Evolutionary conservation across 1,140 invertebrate species (phyloP), one percentile per base, ranked within the genome.

Genomic region (Limonius californicus): DNA sequence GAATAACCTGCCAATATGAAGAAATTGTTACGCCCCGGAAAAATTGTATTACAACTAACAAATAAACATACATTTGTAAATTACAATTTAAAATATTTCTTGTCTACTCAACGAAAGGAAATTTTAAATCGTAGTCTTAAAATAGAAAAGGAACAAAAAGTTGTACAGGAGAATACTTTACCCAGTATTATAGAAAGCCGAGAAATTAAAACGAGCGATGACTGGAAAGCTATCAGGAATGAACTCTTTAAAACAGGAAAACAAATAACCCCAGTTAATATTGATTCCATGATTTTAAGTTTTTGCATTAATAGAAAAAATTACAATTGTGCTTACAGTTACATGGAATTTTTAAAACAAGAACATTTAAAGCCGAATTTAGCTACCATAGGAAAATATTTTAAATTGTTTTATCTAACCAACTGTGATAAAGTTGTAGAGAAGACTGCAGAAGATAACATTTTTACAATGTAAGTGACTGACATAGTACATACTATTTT

Each of bases 241-340:
- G 45, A 67, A 45, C 58, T 72, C 57, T 45, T 69, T 9, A 45
- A 57, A 30, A 32, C 50, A 18, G 64, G 70, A 23, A 73, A 64
- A 59, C 61, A 68, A 57, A 72, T 83, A 2, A 83, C 74, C 30
- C 55, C 72, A 16, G 71, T 71, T 8, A 84, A 80, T 70, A 72
- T 87, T 42, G 85, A 88, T 77, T 78, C 80, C 39, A 62, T 81
- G 6, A 79, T 87, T 14, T 66, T 87, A 39, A 76, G 80, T 32
- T 18, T 78, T 20, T 84, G 84, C 72, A 67, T 73, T 11, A 62
- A 32, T 1, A 54, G 66, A 0, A 75, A 75, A 11, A 77, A 82
- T 19, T 68, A 81, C 63, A 63, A 81, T 39, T 64, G 79, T 39
- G 86, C 81, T 3, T 77, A 81, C 61, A 79, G 75, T 21, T 89